Percentiles rank a stretch among this genome's conserved stretches.
Conservation (phyloP, 2,113 vertebrate species). For the Elephantulus edwardii region DNA sequence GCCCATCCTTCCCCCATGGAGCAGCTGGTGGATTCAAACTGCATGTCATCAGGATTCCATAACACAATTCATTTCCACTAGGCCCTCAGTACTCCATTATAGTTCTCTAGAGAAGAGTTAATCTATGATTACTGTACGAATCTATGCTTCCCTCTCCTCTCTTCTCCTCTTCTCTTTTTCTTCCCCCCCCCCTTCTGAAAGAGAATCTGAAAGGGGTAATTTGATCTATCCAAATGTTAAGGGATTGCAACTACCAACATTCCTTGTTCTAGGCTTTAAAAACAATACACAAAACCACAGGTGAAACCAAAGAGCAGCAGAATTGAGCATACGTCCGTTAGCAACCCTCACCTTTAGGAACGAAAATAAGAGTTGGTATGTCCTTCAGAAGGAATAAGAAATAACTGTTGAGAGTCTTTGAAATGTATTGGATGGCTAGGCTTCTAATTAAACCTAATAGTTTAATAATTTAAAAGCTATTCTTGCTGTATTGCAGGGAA, state of each 20-base stretch:
- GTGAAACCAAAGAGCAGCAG: neutral
- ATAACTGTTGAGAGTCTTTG: slow-evolving; percentile 6
- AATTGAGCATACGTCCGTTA: neutral
- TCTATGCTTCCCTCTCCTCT: neutral
- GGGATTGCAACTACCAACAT: neutral
- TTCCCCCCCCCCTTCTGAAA: neutral
- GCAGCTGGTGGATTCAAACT: too few relatives aligned
- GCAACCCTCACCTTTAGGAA: neutral
- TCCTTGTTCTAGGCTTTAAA: slow-evolving; percentile 1
- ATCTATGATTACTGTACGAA: neutral
- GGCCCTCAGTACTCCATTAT: too few relatives aligned
- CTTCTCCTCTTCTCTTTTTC: neutral
- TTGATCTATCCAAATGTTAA: neutral
- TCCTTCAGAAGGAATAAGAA: slow-evolving; percentile 41
- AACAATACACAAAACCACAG: neutral
- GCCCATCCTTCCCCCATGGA: too few relatives aligned
- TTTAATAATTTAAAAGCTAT: slow-evolving; percentile 36
- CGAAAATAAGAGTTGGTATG: neutral
- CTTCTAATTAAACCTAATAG: neutral
- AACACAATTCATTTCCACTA: too few relatives aligned
- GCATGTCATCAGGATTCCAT: too few relatives aligned
- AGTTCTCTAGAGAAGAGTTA: neutral
- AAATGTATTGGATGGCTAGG: neutral
- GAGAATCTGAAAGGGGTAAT: neutral
- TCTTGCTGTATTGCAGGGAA: neutral